Evolutionary conservation across 1,140 invertebrate species (phyloP).

Genomic region (Metopolophium dirhodum): DNA sequence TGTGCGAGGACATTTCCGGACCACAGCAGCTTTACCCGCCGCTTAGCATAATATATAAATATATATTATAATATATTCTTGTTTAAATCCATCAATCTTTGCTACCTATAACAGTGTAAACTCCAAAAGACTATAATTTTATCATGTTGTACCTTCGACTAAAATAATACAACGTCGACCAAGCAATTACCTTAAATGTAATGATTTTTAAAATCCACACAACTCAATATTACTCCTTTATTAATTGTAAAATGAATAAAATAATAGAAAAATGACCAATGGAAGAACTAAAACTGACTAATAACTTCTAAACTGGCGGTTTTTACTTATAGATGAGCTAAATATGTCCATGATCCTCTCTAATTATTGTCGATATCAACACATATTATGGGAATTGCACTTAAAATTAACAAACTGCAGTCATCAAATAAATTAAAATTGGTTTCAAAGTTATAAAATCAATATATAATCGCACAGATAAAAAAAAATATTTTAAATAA

Average conservation of each 20-base stretch:
- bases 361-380: neutral
- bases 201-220: neutral
- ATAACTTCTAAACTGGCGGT: neutral
- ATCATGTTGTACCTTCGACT: neutral
- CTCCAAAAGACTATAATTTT: neutral
- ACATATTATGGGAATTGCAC: neutral
- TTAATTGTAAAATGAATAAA: neutral
- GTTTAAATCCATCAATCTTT: neutral
- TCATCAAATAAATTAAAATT: neutral
- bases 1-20: neutral
- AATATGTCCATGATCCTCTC: neutral
- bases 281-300: neutral
- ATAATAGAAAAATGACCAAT: neutral
- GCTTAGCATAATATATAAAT: neutral
- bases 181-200: neutral
- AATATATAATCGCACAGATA: neutral
- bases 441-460: neutral
- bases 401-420: too few relatives aligned
- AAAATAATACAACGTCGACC: neutral
- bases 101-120: neutral
- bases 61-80: slow-evolving; percentile 3
- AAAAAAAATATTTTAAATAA: neutral
- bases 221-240: neutral
- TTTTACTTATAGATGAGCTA: neutral
- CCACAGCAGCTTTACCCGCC: neutral